Base-by-base conservation (phyloP, 2,888 invertebrate species). In the Lepidonotus clava region DNA sequence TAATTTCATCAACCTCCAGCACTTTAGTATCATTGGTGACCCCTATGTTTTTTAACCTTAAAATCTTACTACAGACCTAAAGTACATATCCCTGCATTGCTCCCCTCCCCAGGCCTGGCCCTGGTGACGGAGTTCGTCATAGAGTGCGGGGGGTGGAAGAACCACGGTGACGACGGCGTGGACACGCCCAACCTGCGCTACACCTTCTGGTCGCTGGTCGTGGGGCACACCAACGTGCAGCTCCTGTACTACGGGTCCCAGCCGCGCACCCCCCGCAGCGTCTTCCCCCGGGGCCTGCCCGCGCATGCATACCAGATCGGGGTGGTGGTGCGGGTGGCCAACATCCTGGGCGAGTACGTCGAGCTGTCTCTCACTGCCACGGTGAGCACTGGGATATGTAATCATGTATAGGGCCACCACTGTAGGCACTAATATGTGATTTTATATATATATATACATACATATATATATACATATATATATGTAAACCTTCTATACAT, bases 231-330 rank as follows among this genome's bases (percentile, higher is more conserved):
- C 8, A 87, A 89, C 51, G 86, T 86, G 0, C 91, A 91, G 85
- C 90, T 91, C 0, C 86, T 91, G 34, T 91, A 90, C 84, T 91
- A 91, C 84, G 91, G 91, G 0, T 89, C 90, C 14, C 90, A 91
- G 71, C 90, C 91, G 0, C 90, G 88, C 87, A 91, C 91, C 2
- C 91, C 90, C 4, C 86, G 89, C n/a, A 89, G 89, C 80, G 34
- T 0, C 88, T 90, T 91, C 38, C 90, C 90, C 1, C 87, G 91
- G 8, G 91, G 91, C 4, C 87, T 86, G 18, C 85, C 87, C 28
- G 80, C 86, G 24, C 38, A 89, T 51, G 87, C 89, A 51, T 90
- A 90, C 84, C 88, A 67, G 28, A 90, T 90, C 88, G 88, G 90
- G 66, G 88, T 91, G 18, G 88, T 88, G 24, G 90, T 91, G 14